Base-by-base conservation (phyloP, 1,140 invertebrate species). In the Papilio polyxenes region DNA sequence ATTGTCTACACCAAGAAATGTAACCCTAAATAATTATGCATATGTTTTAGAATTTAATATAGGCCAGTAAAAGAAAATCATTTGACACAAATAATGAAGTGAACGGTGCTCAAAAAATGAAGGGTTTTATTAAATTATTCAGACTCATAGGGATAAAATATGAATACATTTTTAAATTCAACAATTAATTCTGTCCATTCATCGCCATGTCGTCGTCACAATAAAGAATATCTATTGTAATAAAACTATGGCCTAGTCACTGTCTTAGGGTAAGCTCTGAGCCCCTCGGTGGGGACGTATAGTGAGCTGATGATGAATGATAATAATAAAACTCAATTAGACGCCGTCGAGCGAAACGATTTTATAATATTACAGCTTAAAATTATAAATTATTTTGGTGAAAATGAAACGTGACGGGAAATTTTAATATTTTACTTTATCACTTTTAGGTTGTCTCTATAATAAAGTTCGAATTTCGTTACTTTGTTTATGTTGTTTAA, bases 351-450 rank as follows among this genome's bases (percentile, higher is more conserved):
- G 31, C 23, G 31, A 72, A 65, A 72, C 65, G 4, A 37, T 40
- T 72, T 37, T 15, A 31, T 72, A 72, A 65, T 65, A 65, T 40
- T 40, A 72, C 65, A 13, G 31, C 11, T 72, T 40, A 37, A 72
- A 72, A 72, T 69, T 69, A 69, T 69, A 15, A 69, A 69, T 72
- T 72, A 72, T 72, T 72, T 72, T 72, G 13, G 65, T 72, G 65
- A 72, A 72, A 72, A 69, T 37, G 65, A 69, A 69, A 37, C 11
- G 31, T 37, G 31, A 69, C 59, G 59, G 65, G 65, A 13, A 37
- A 69, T 31, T 31, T 31, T 31, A 69, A 69, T 69, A 37, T 72
- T 65, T 65, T 5, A 4, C 7, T 65, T 65, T 20, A 17, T 31
- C 65, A 72, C 1, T 69, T 69, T 69, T 37, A 9, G 23, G 23